phyloP scores from a whole-genome alignment of 2,113 vertebrate species.

The Syrrhaptes paradoxus region DNA sequence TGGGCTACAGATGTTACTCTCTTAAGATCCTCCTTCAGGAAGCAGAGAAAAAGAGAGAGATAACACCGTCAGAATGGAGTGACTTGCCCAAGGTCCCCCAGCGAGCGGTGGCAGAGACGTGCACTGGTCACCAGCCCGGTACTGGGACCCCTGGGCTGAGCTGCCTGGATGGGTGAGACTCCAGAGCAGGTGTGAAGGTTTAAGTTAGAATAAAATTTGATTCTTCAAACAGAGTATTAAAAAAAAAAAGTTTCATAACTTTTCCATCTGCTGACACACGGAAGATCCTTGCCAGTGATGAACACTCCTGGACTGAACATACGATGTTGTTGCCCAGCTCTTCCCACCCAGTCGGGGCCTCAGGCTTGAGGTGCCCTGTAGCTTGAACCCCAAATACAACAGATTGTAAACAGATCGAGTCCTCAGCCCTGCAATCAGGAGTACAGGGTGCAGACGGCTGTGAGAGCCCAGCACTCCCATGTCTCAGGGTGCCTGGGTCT shows the following conservation, averaged over 20 bases:
- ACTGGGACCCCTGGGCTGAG: background rate
- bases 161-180: background rate
- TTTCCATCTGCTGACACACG: background rate
- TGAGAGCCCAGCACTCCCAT: background rate
- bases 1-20: background rate
- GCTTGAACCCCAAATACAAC: background rate
- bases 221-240: background rate
- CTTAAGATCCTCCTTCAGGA: background rate
- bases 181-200: background rate
- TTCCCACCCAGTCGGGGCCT: background rate
- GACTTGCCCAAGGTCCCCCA: background rate
- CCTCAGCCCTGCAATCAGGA: background rate
- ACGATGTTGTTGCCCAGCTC: background rate
- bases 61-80: background rate
- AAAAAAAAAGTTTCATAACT: background rate
- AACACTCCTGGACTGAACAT: background rate
- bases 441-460: background rate
- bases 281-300: background rate
- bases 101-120: background rate
- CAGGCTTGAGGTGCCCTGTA: background rate
- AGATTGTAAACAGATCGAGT: background rate
- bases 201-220: background rate
- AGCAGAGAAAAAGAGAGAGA: background rate
- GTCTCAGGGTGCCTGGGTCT: background rate
- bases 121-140: background rate